These are phyloP conservation scores for Brachionus rubens DNA, from an alignment of 1,140 invertebrate species.

Conservation along the genomic window DNA sequence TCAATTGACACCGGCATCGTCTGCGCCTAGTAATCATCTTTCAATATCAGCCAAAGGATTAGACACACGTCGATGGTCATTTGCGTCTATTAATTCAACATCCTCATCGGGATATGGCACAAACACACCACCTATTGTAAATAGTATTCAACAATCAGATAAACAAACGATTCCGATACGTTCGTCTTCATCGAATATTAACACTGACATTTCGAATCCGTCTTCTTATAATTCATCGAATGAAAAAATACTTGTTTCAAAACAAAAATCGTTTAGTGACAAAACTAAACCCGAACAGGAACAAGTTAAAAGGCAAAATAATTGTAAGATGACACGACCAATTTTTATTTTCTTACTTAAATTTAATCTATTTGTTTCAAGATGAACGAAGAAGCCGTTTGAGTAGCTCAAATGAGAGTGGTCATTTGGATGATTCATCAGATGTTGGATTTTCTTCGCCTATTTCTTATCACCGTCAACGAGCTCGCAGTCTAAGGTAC, in stretches of 20 bases:
- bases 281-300: neutral
- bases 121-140: conserved; percentile 29
- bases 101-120: conserved; percentile 40
- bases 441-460: conserved; percentile 42
- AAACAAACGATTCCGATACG: conserved; percentile 16
- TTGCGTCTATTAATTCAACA: conserved; percentile 37
- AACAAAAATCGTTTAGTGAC: neutral
- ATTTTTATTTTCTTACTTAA: neutral
- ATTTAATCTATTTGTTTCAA: neutral
- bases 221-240: conserved; percentile 13
- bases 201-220: conserved; percentile 7
- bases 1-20: conserved; percentile 1
- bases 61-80: conserved; percentile 35
- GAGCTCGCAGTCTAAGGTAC: conserved; percentile 25
- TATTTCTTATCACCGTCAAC: conserved; percentile 10
- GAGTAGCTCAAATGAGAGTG: conserved; percentile 43
- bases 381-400: conserved; percentile 16
- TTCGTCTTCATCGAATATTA: conserved; percentile 25
- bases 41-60: conserved; percentile 19
- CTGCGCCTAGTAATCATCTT: neutral
- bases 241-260: neutral
- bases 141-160: neutral
- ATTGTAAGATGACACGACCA: neutral
- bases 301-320: neutral
- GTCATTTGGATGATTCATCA: conserved; percentile 41